Evolutionary conservation across 2,113 vertebrate genomes (phyloP).

Genomic region (Melanocharis versteri): DNA sequence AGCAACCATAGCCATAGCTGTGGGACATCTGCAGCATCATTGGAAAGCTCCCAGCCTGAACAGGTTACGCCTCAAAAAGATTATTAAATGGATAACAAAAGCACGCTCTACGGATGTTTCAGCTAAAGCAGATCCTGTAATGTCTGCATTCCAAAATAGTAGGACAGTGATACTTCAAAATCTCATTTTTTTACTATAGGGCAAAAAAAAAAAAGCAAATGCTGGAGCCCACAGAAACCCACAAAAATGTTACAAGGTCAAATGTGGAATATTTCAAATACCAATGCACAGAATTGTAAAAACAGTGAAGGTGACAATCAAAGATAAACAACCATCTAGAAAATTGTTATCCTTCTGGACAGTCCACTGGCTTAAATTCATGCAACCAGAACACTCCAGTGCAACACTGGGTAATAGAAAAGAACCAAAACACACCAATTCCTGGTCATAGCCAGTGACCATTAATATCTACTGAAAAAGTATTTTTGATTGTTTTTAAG

Average conservation of each 20-base stretch:
- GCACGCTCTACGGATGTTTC: neutral
- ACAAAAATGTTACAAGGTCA: neutral
- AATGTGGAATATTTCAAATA: neutral
- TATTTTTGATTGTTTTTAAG: neutral
- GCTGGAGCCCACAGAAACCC: neutral
- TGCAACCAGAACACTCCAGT: neutral
- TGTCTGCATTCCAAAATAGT: neutral
- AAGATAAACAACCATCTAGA: neutral
- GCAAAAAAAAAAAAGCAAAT: neutral
- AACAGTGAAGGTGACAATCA: neutral
- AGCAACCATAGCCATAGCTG: slow-evolving; percentile 30
- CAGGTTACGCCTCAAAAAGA: neutral
- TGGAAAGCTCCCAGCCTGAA: slow-evolving; percentile 38
- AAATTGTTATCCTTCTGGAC: neutral
- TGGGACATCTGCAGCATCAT: slow-evolving; percentile 39
- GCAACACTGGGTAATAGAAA: neutral
- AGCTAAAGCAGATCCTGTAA: neutral
- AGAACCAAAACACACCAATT: neutral
- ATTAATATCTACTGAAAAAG: neutral
- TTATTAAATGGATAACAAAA: neutral
- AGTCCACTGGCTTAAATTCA: neutral
- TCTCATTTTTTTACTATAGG: neutral
- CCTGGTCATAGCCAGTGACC: neutral
- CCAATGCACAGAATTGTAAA: neutral
- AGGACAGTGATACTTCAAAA: neutral